Percentiles rank a stretch among this genome's conserved stretches.
These are phyloP conservation scores for Scaptodrosophila latifasciaeformis DNA, from an alignment of 2,888 invertebrate genomes.

Conservation along the genomic window DNA sequence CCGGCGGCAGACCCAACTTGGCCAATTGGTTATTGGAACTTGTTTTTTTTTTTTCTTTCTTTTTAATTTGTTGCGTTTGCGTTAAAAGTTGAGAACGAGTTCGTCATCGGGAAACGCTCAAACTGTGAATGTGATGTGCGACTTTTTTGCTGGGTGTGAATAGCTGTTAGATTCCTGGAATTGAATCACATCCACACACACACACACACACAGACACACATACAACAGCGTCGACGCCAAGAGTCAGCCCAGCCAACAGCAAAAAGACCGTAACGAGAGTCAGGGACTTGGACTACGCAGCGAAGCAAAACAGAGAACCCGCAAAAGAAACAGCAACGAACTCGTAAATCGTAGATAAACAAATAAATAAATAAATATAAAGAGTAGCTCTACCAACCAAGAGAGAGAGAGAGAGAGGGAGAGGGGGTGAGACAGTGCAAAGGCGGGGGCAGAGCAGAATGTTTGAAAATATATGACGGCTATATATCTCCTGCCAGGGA, in stretches of 20 bases:
- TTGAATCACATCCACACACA: slow-evolving; percentile 52
- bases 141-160: slow-evolving; percentile 73
- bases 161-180: slow-evolving; percentile 74
- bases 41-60: too few relatives aligned
- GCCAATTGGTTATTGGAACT: slow-evolving; percentile 39
- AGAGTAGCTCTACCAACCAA: too few relatives aligned
- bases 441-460: slow-evolving; percentile 13
- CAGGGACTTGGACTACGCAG: slow-evolving; percentile 3
- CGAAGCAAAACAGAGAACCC: slow-evolving; percentile 7
- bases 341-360: slow-evolving; percentile 60
- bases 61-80: slow-evolving; percentile 26
- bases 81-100: slow-evolving; percentile 46
- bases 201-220: slow-evolving; percentile 14
- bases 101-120: slow-evolving; percentile 71
- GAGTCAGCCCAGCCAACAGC: slow-evolving; percentile 35
- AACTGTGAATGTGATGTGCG: slow-evolving; percentile 72
- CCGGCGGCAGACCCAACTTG: slow-evolving; percentile 43
- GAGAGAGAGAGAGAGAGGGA: too few relatives aligned
- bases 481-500: slow-evolving; percentile 68
- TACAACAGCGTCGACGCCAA: slow-evolving; percentile 13
- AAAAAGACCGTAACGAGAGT: slow-evolving; percentile 49
- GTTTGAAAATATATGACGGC: slow-evolving; percentile 57
- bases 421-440: too few relatives aligned
- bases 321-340: slow-evolving; percentile 6
- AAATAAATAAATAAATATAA: slow-evolving; percentile 51